Evolutionary conservation across 2,113 vertebrate species (phyloP).

Genomic region (Salvelinus namaycush): DNA sequence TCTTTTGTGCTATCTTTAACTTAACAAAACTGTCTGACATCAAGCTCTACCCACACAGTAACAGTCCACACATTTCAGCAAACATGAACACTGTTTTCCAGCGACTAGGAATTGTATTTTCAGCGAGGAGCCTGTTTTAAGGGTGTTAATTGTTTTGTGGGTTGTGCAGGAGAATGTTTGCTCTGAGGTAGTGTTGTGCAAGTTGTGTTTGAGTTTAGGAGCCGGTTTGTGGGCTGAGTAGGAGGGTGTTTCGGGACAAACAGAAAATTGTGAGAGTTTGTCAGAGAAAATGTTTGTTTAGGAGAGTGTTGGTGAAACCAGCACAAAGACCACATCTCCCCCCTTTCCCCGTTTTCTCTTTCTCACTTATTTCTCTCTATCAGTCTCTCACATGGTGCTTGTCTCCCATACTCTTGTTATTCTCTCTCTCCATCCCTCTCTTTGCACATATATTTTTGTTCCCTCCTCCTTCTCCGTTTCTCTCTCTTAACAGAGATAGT

Average conservation of each 20-base stretch:
- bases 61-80: slow-evolving; percentile 16
- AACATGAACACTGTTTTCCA: slow-evolving; percentile 40
- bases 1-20: neutral
- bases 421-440: neutral
- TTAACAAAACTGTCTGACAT: slow-evolving; percentile 2
- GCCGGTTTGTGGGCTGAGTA: too few relatives aligned
- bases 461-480: neutral
- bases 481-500: neutral
- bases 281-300: slow-evolving; percentile 24
- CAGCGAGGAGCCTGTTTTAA: slow-evolving; percentile 38
- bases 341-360: neutral
- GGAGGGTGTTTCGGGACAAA: too few relatives aligned
- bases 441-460: neutral
- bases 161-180: slow-evolving; percentile 37
- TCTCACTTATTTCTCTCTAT: neutral
- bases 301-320: slow-evolving; percentile 15
- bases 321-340: neutral
- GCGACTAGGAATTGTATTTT: slow-evolving; percentile 32
- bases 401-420: neutral
- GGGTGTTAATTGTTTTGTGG: slow-evolving; percentile 41
- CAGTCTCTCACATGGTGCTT: neutral
- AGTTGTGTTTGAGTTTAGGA: slow-evolving; percentile 37
- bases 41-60: neutral
- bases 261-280: too few relatives aligned
- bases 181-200: slow-evolving; percentile 40